phyloP scores from a whole-genome alignment of 2,888 invertebrate genomes.

The Eueremaeus valkanovi region DNA sequence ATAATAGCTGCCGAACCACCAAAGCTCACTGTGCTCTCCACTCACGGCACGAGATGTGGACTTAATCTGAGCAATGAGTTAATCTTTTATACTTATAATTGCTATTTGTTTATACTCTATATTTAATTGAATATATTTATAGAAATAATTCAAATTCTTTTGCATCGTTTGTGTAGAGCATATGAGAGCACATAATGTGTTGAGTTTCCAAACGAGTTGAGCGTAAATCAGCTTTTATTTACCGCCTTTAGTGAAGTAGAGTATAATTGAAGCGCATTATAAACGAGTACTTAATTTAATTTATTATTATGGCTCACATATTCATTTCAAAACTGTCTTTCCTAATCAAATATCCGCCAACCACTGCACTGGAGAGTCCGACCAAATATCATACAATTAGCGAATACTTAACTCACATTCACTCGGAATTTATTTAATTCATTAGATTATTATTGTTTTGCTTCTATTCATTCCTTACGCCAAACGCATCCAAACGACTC shows the following conservation, averaged over 20 bases:
- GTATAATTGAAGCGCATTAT: too few species aligned
- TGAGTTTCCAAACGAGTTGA: not conserved
- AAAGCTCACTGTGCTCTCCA: not conserved
- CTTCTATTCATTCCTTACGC: too few species aligned
- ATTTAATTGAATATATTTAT: too few species aligned
- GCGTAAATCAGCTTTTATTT: not conserved
- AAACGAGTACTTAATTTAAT: not conserved
- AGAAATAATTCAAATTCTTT: too few species aligned
- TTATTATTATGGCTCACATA: not conserved
- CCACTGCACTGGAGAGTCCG: not conserved
- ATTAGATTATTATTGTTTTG: too few species aligned
- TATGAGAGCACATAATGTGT: too few species aligned
- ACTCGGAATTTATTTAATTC: too few species aligned
- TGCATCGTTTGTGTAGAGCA: too few species aligned
- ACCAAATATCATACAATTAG: not conserved
- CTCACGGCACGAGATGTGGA: not conserved
- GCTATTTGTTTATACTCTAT: not conserved
- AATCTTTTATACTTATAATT: not conserved
- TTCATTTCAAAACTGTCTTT: not conserved
- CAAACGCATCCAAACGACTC: too few species aligned
- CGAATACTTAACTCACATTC: too few species aligned
- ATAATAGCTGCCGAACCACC: not conserved
- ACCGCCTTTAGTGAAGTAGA: not conserved
- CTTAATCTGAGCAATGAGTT: constrained; percentile 1
- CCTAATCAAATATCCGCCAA: constrained; percentile 16